A percentile compares a stretch with the other conserved stretches of the same genome.
phyloP scores from a whole-genome alignment of 1,140 invertebrate species.

The Cyclina sinensis region DNA sequence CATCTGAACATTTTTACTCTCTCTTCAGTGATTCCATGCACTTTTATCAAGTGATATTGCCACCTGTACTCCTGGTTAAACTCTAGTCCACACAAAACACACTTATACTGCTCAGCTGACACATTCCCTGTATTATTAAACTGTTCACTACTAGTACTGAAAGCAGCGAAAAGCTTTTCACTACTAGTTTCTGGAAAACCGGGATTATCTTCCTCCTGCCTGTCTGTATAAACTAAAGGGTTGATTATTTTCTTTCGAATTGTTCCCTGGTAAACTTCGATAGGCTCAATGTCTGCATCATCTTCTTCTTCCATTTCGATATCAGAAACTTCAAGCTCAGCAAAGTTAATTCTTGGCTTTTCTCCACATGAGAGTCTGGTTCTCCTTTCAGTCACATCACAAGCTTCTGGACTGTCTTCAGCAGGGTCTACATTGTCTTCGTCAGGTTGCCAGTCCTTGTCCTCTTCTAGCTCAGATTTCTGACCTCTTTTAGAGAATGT shows the following conservation, averaged over 20 bases:
- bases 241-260: not conserved
- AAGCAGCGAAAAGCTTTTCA: not conserved
- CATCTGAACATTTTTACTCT: constrained; percentile 45
- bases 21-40: constrained; percentile 31
- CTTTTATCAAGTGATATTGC: constrained; percentile 64
- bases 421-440: not conserved
- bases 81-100: constrained; percentile 61
- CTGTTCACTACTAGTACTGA: constrained; percentile 1
- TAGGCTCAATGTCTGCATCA: not conserved
- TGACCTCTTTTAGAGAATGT: constrained; percentile 16
- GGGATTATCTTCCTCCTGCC: not conserved
- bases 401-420: not conserved
- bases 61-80: constrained; percentile 63
- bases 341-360: constrained; percentile 58
- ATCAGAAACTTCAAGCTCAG: constrained; percentile 60
- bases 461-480: not conserved
- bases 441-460: not conserved
- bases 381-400: not conserved
- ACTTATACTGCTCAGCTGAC: not conserved
- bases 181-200: not conserved
- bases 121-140: not conserved
- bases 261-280: not conserved
- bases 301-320: constrained; percentile 46
- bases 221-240: not conserved
- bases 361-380: constrained; percentile 38